phyloP scores from a whole-genome alignment of 2,113 vertebrate genomes.

The Thomomys bottae region DNA sequence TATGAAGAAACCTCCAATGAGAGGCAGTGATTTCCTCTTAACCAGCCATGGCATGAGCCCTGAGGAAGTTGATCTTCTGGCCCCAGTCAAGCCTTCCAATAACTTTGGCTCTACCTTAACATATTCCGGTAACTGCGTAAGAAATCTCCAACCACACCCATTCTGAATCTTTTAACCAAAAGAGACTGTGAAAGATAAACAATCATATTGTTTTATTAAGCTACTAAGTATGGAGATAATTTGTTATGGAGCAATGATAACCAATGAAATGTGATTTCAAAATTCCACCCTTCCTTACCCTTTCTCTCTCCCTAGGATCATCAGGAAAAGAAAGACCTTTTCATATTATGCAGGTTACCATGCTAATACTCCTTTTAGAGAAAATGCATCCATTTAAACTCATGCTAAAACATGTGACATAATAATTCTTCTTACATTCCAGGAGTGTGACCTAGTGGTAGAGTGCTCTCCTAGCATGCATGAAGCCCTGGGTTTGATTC shows the following conservation, averaged over 20 bases:
- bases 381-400: constrained; percentile 45
- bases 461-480: too few relatives aligned
- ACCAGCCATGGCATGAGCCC: background rate
- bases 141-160: background rate
- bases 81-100: background rate
- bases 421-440: constrained; percentile 54
- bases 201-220: background rate
- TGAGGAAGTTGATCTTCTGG: background rate
- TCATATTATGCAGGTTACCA: background rate
- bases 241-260: background rate
- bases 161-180: background rate
- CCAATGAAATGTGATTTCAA: background rate
- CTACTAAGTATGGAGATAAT: background rate
- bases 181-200: constrained; percentile 11
- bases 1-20: background rate
- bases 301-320: background rate
- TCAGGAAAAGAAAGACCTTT: background rate
- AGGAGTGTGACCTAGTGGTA: too few relatives aligned
- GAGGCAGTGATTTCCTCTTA: background rate
- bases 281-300: background rate
- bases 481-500: too few relatives aligned
- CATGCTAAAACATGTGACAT: constrained; percentile 43
- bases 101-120: background rate
- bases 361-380: constrained; percentile 8
- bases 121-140: background rate